Base-by-base conservation (phyloP, 2,888 invertebrate species). In the Calliscelio sp. region DNA sequence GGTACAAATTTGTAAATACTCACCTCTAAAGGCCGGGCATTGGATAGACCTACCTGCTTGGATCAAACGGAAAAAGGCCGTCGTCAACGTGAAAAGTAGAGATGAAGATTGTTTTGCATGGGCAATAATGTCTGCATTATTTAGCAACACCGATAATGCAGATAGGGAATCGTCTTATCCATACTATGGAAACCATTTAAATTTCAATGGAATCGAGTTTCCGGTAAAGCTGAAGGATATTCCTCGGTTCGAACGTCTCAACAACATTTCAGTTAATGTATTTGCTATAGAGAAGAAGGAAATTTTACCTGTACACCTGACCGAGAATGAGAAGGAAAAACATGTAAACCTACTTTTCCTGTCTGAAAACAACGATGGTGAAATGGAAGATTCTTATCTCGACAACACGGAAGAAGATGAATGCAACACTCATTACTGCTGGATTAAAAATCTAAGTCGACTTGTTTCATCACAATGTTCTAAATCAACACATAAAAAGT, bases 361-460 rank as follows among this genome's bases (percentile, higher is more conserved):
- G 3, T n/a, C n/a, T n/a, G n/a, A n/a, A n/a, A n/a, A n/a, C n/a
- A n/a, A n/a, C n/a, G n/a, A n/a, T n/a, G n/a, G n/a, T 41, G 41
- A 11, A 10, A n/a, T n/a, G 41, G n/a, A 14, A n/a, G 5, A 41
- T 41, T 41, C 41, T 41, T 41, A n/a, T n/a, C n/a, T n/a, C n/a
- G n/a, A n/a, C n/a, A n/a, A n/a, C n/a, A n/a, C n/a, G n/a, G n/a
- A n/a, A n/a, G n/a, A n/a, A n/a, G n/a, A n/a, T n/a, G n/a, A n/a
- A n/a, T n/a, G n/a, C 11, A 41, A n/a, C 1, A 28, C 8, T 28
- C 63, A 63, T 44, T 63, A 46, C 11, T 63, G 44, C 25, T 63
- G 63, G 63, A 63, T 63, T 8, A 63, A 63, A 44, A 63, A 63
- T 44, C 16, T 63, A 3, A 25, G 25, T n/a, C 38, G 63, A 1